A percentile compares a stretch with the other conserved stretches of the same genome.
Evolutionary conservation across 2,888 invertebrate genomes (phyloP).

Genomic region (Yponomeuta malinellus): DNA sequence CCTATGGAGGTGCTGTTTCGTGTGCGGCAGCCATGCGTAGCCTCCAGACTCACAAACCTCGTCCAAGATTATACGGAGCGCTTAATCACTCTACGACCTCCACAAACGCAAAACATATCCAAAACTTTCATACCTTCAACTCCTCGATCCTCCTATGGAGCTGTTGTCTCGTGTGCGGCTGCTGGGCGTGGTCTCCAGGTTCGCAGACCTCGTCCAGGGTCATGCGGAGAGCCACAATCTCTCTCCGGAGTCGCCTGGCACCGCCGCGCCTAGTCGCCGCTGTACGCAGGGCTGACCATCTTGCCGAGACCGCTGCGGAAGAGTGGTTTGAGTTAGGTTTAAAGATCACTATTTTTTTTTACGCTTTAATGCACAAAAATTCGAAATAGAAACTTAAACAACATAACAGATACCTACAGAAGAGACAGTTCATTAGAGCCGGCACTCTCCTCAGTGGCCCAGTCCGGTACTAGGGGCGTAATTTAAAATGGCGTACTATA

Average conservation of each 20-base stretch:
- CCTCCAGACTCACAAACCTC: constrained; percentile 78
- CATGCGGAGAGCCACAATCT: constrained; percentile 76
- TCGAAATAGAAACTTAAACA: no score
- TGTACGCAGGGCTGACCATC: constrained; percentile 67
- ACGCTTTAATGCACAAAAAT: no score
- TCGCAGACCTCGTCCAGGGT: constrained; percentile 77
- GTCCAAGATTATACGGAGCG: constrained; percentile 75
- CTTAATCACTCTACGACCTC: constrained; percentile 22
- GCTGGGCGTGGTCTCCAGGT: constrained; percentile 75
- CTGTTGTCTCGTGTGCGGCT: constrained; percentile 68
- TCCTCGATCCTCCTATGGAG: constrained; percentile 65
- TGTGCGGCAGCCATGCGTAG: constrained; percentile 74
- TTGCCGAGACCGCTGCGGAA: constrained; percentile 59
- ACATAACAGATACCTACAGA: no score
- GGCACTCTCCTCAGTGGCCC: no score
- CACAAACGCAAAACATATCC: no score
- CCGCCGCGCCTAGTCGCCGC: constrained; percentile 65
- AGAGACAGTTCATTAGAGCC: no score
- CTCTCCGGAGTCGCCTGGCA: constrained; percentile 74
- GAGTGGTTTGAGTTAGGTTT: no score
- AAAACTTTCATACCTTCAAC: constrained; percentile 43
- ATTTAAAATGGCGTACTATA: no score
- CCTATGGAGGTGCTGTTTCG: constrained; percentile 36
- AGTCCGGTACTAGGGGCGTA: no score
- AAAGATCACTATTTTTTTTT: no score